A percentile compares a stretch with the other conserved stretches of the same genome.
These are phyloP conservation scores for Drosophila formosana DNA, from an alignment of 2,888 invertebrate genomes.

Conservation along the genomic window DNA sequence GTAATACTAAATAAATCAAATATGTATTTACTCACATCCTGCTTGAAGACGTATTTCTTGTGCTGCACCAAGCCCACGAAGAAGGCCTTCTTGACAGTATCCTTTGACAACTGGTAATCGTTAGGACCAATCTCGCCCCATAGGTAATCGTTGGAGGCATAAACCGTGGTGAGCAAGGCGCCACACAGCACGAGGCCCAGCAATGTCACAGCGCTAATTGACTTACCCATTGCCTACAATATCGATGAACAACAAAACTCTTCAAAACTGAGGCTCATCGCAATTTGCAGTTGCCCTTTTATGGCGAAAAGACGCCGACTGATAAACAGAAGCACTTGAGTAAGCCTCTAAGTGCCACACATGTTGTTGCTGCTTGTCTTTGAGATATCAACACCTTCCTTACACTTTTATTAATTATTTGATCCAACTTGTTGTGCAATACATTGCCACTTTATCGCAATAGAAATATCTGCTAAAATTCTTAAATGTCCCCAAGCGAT, in stretches of 20 bases:
- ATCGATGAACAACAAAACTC: constrained; percentile 17
- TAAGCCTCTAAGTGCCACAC: constrained; percentile 11
- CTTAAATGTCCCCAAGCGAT: not conserved
- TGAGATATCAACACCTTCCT: not conserved
- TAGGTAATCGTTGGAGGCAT: constrained; percentile 68
- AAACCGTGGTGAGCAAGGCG: constrained; percentile 44
- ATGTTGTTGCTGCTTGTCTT: constrained; percentile 7
- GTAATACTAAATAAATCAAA: not conserved
- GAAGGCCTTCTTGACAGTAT: constrained; percentile 65
- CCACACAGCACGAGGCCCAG: constrained; percentile 37
- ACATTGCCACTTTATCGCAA: constrained; percentile 18
- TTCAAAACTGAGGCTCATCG: constrained; percentile 18
- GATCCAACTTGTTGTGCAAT: constrained; percentile 32
- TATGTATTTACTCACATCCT: constrained; percentile 54
- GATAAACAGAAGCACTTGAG: constrained; percentile 32
- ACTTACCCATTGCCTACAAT: constrained; percentile 25
- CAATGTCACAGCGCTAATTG: constrained; percentile 19
- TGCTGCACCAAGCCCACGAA: constrained; percentile 63
- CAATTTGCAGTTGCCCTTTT: constrained; percentile 32
- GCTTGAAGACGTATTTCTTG: constrained; percentile 74
- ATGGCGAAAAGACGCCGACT: constrained; percentile 29
- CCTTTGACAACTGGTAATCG: constrained; percentile 73
- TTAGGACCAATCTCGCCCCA: constrained; percentile 72
- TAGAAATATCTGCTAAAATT: constrained; percentile 26
- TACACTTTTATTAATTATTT: constrained; percentile 39